Base-by-base conservation (phyloP, 2,797 vertebrate species). In the Hipposideros larvatus region DNA sequence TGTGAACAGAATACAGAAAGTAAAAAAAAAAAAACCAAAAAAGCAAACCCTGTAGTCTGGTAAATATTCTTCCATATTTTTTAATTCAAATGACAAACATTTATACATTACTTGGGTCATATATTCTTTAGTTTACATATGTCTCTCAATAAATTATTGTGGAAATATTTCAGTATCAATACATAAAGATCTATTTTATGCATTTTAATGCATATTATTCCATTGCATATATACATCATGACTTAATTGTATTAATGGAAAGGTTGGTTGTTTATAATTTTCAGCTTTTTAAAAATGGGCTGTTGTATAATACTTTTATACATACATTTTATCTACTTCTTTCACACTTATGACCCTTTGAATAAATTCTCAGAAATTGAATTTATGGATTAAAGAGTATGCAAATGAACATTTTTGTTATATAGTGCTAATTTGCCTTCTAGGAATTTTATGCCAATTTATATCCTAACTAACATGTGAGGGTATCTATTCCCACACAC, bases 21-120 rank as follows among this genome's bases (percentile, higher is more conserved):
- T 51, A 21, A 14, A 85, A 66, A 82, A 37, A 22, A 41, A 71
- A 37, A 2, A 34, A 34, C 37, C 43, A 43, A 43, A 43, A 43
- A 43, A 6, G 5, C 18, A 43, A 6, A 43, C 18, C n/a, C 21
- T 80, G 3, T 5, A 43, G 51, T 75, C 34, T 87, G 51, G 22
- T 74, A 85, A 73, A 73, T 80, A 61, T 34, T 87, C 59, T 59
- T 92, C 34, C 43, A 61, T 63, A 68, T 53, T 82, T 82, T 74
- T 90, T 93, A 66, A 46, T 46, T 34, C 8, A 83, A 55, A 77
- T 87, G 55, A 78, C 7, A 77, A 91, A 94, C 91, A 15, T 34
- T 9, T 89, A 48, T 10, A 73, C 15, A n/a, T 61, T 53, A 80
- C n/a, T 51, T 4, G 43, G 16, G 4, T 59, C 43, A 59, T 75